Conservation (phyloP, 2,113 vertebrate genomes). For the Alligator sinensis region DNA sequence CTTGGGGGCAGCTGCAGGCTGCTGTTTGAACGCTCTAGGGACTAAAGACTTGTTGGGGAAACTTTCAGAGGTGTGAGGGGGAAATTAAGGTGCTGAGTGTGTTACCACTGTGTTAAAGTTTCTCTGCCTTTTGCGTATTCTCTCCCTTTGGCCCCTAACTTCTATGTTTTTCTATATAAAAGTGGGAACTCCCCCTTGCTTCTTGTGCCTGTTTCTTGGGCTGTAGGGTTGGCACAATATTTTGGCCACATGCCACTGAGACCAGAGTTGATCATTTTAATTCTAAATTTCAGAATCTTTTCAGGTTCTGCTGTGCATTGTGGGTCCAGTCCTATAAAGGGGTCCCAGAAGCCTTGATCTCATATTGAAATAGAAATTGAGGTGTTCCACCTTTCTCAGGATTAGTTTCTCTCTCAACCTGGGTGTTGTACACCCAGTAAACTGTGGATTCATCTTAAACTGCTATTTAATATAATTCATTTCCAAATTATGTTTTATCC, state of each 20-base stretch:
- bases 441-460: constrained; percentile 13
- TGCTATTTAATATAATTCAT: constrained; percentile 22
- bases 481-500: neutral
- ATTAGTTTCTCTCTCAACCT: neutral
- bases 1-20: no score
- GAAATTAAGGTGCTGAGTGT: no score
- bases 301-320: neutral
- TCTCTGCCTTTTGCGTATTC: no score
- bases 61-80: no score
- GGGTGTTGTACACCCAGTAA: neutral
- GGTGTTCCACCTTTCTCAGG: neutral
- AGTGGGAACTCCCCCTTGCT: no score
- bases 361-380: neutral
- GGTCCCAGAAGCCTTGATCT: neutral
- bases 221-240: neutral
- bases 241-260: neutral
- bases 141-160: no score
- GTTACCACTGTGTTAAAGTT: no score
- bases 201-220: no score
- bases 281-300: neutral
- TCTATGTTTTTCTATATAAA: no score
- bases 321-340: neutral
- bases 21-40: no score
- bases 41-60: no score
- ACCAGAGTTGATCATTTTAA: neutral